These are phyloP conservation scores for Lepidostoma basale DNA, from an alignment of 1,140 invertebrate genomes.

Conservation along the genomic window DNA sequence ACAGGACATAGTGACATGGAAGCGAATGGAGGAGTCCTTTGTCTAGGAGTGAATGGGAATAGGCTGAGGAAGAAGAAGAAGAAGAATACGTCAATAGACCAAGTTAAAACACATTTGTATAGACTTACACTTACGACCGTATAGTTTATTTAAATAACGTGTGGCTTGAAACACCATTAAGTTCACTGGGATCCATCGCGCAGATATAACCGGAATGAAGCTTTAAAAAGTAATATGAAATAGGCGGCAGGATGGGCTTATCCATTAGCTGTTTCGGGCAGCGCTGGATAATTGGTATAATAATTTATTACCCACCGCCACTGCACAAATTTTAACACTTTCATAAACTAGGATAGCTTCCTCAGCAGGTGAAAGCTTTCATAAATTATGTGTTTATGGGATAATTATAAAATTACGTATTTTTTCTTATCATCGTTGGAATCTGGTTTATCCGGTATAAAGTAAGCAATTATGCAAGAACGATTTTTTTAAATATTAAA, in stretches of 20 bases:
- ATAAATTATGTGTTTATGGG: neutral
- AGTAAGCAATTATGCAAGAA: too few relatives aligned
- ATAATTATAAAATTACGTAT: too few relatives aligned
- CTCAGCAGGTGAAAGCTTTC: conserved; percentile 9
- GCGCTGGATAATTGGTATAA: conserved; percentile 30
- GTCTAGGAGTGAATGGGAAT: too few relatives aligned
- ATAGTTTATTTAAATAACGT: neutral
- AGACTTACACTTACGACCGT: too few relatives aligned
- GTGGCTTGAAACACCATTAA: neutral
- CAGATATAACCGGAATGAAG: conserved; percentile 6
- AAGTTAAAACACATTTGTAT: too few relatives aligned
- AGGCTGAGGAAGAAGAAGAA: too few relatives aligned
- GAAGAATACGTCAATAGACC: too few relatives aligned
- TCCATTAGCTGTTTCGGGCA: conserved; percentile 31
- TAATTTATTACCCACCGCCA: conserved; percentile 14
- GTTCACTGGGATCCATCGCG: neutral
- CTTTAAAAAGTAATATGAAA: conserved; percentile 30
- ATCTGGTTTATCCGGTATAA: too few relatives aligned
- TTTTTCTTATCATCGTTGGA: too few relatives aligned
- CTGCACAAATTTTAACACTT: conserved; percentile 19
- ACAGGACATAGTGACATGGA: too few relatives aligned
- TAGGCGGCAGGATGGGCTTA: conserved; percentile 10
- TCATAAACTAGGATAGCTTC: neutral
- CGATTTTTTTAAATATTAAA: too few relatives aligned
- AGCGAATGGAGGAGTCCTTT: too few relatives aligned